A percentile compares a stretch with the other conserved stretches of the same genome.
phyloP scores from a whole-genome alignment of 2,797 vertebrate species.

The Trichosurus vulpecula region DNA sequence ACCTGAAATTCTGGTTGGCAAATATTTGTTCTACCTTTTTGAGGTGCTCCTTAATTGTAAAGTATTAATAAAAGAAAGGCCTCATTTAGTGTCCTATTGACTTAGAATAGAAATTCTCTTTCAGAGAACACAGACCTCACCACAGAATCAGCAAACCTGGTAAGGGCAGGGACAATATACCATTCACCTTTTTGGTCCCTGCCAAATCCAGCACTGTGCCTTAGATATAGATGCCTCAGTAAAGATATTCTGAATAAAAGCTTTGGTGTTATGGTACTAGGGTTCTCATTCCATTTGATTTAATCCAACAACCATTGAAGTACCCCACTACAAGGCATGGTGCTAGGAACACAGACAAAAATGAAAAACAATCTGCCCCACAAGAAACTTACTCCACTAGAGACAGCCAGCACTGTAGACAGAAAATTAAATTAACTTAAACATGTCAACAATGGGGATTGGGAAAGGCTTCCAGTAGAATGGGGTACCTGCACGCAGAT shows the following conservation, averaged over 20 bases:
- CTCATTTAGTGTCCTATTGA: not conserved
- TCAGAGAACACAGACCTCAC: not conserved
- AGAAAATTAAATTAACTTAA: not conserved
- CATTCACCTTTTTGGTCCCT: not conserved
- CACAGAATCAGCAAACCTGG: not conserved
- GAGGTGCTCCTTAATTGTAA: slow-evolving; percentile 15
- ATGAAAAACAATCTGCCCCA: not conserved
- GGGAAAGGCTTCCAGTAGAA: not conserved
- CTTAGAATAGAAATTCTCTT: slow-evolving; percentile 5
- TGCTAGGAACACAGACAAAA: not conserved
- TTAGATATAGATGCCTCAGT: not conserved
- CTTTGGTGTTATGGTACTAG: not conserved
- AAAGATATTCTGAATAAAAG: not conserved
- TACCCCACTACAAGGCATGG: not conserved
- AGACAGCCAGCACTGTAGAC: not conserved
- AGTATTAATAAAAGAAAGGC: slow-evolving; percentile 2
- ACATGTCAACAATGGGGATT: not conserved
- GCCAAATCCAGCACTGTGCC: not conserved
- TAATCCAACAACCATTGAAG: not conserved
- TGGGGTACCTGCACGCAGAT: not conserved
- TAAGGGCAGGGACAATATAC: too few species aligned
- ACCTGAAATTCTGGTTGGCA: not conserved
- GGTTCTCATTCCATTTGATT: not conserved
- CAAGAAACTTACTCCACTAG: not conserved
- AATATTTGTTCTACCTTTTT: not conserved